Evolutionary conservation across 2,113 vertebrate genomes (phyloP).

Genomic region (Anguilla rostrata): DNA sequence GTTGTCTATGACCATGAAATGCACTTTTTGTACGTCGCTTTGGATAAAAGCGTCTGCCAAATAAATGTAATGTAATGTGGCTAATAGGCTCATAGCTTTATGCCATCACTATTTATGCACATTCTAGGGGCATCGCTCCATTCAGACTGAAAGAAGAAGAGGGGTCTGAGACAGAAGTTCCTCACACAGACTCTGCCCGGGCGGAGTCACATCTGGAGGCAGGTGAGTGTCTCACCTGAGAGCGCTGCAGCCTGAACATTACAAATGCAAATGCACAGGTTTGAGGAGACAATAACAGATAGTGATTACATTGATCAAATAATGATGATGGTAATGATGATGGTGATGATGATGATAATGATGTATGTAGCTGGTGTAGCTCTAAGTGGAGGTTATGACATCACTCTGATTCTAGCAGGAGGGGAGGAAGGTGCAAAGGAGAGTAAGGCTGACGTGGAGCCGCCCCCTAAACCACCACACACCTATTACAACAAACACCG

Average conservation of each 20-base stretch:
- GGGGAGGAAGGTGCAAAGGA: not conserved
- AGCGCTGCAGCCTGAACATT: not conserved
- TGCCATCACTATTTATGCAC: not conserved
- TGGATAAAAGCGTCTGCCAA: too few relatives aligned
- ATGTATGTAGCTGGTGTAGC: not conserved
- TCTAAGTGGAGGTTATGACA: too few relatives aligned
- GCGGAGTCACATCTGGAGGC: slow-evolving; percentile 28
- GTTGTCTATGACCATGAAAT: too few relatives aligned
- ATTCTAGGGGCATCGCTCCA: not conserved
- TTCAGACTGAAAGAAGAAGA: slow-evolving; percentile 17
- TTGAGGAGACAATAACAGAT: too few relatives aligned
- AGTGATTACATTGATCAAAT: too few relatives aligned
- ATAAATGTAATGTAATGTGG: too few relatives aligned
- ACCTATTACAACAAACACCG: slow-evolving; percentile 66
- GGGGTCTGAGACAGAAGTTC: slow-evolving; percentile 9
- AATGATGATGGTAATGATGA: not conserved
- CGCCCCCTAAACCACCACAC: slow-evolving; percentile 71
- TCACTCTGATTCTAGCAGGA: not conserved
- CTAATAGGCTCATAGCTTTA: not conserved
- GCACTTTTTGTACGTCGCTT: too few relatives aligned
- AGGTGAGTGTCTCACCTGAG: slow-evolving; percentile 15
- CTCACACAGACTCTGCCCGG: not conserved
- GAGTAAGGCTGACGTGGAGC: slow-evolving; percentile 39
- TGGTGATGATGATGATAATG: not conserved
- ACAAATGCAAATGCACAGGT: too few relatives aligned